phyloP scores from a whole-genome alignment of 2,797 vertebrate genomes.

The Pogoniulus pusillus region DNA sequence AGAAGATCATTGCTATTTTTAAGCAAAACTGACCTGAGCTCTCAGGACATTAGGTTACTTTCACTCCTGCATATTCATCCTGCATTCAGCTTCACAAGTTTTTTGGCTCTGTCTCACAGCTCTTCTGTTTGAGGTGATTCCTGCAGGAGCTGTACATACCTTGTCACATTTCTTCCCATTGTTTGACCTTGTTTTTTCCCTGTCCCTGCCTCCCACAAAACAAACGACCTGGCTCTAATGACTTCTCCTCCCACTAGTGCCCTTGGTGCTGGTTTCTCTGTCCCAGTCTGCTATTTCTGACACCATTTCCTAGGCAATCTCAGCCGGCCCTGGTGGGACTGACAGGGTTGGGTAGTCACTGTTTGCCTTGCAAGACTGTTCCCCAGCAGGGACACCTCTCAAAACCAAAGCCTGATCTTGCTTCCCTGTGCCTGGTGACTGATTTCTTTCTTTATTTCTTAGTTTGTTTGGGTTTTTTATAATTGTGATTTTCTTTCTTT shows the following conservation, averaged over 20 bases:
- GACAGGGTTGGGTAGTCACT: neutral
- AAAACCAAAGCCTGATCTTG: neutral
- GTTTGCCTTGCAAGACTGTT: too few species aligned
- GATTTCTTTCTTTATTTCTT: neutral
- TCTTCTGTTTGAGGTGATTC: neutral
- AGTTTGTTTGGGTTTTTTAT: neutral
- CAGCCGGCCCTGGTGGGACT: neutral
- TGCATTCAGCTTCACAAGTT: neutral
- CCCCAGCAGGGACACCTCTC: neutral
- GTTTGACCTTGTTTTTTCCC: neutral
- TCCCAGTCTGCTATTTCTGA: neutral
- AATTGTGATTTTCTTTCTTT: neutral
- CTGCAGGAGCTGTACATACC: neutral
- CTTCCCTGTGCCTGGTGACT: neutral
- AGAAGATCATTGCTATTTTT: constrained; percentile 17
- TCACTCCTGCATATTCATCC: constrained; percentile 1
- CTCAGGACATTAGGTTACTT: neutral
- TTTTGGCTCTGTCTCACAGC: neutral
- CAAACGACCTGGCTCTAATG: neutral
- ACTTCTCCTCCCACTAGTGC: accelerated
- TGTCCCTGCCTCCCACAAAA: neutral
- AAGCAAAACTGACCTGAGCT: constrained; percentile 22
- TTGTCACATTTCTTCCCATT: neutral
- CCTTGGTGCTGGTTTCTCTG: neutral
- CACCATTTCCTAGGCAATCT: neutral